Conservation (phyloP, 2,113 vertebrate genomes). For the cattle (Bos taurus) region DNA sequence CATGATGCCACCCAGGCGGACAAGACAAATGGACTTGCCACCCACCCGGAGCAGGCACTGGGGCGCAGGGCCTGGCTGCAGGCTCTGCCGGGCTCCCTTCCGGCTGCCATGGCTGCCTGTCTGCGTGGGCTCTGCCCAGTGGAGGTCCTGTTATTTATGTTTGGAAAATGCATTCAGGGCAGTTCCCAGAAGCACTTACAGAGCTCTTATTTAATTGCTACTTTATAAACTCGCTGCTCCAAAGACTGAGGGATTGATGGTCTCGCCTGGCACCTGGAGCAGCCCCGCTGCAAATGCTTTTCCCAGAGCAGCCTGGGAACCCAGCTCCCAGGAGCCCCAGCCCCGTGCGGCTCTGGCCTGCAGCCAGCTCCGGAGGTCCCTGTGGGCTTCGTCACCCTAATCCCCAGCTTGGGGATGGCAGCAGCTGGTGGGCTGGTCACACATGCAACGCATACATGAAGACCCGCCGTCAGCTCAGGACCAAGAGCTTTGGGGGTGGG, state of each 20-base stretch:
- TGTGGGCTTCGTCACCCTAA: slow-evolving; percentile 52
- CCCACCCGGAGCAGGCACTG: slow-evolving; percentile 22
- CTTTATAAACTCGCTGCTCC: slow-evolving; percentile 71
- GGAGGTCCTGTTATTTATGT: slow-evolving; percentile 74
- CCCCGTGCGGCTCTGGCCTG: slow-evolving; percentile 39
- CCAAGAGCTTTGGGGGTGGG: not conserved
- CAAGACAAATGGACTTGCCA: slow-evolving; percentile 71
- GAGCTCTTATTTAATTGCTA: slow-evolving; percentile 76
- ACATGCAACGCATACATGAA: not conserved
- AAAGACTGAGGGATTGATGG: slow-evolving; percentile 74
- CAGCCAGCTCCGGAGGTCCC: slow-evolving; percentile 41
- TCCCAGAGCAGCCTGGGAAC: slow-evolving; percentile 65
- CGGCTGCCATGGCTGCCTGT: not conserved
- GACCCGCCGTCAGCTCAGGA: not conserved
- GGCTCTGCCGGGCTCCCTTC: slow-evolving; percentile 64
- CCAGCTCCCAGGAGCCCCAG: slow-evolving; percentile 9
- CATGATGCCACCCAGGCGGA: slow-evolving; percentile 60
- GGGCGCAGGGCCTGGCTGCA: slow-evolving; percentile 29
- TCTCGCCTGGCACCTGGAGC: slow-evolving; percentile 67
- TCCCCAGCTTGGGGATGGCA: slow-evolving; percentile 41
- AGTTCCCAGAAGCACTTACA: slow-evolving; percentile 79
- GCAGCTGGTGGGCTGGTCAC: not conserved
- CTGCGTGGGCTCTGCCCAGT: not conserved
- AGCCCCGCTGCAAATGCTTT: slow-evolving; percentile 57
- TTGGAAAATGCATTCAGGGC: slow-evolving; percentile 78